Evolutionary conservation across 1,140 invertebrate species (phyloP), one percentile per base, ranked within the genome.

Genomic region (Nasonia vitripennis): DNA sequence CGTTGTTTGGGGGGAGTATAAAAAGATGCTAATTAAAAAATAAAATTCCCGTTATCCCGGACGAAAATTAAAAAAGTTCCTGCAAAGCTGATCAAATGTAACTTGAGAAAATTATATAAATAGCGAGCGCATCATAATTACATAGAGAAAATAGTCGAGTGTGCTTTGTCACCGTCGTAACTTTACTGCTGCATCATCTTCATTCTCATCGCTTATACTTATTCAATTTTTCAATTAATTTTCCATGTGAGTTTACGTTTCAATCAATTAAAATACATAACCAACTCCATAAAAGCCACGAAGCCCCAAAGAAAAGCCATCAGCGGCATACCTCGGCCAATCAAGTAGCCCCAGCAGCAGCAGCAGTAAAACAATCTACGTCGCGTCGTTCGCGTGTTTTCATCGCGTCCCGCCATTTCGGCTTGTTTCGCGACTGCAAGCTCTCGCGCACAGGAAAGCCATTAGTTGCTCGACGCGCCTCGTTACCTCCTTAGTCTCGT

Each of bases 391-490:
- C 34, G 73, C 20, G 34, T 62, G 55, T 62, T 62, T 62, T 62
- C 55, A 17, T 62, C 67, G 51, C 41, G 27, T 62, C 17, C n/a
- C 62, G 14, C 78, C 62, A 55, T 73, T 73, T 73, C 34, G 23
- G 14, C 68, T 55, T 51, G 80, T 81, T 73, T 81, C 81, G 45
- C 14, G n/a, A 27, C 17, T 23, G 51, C 71, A 81, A 12, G 48
- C 31, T 17, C 55, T 17, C 55, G 31, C 17, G 17, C 20, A 27
- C 71, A 48, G 82, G 62, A 83, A 83, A 51, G 20, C 82, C 82
- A 83, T 83, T 83, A 83, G 62, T 78, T 78, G n/a, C 74, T 83
- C 74, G 82, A 70, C 82, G 12, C 82, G 82, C 82, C 82, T 70
- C 74, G 51, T 83, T 83, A 78, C 82, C 23, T 62, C 80, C 80